Percentiles rank a stretch among this genome's conserved stretches.
Conservation (phyloP, 2,888 invertebrate genomes). For the Pycnomerus fuliginosus region DNA sequence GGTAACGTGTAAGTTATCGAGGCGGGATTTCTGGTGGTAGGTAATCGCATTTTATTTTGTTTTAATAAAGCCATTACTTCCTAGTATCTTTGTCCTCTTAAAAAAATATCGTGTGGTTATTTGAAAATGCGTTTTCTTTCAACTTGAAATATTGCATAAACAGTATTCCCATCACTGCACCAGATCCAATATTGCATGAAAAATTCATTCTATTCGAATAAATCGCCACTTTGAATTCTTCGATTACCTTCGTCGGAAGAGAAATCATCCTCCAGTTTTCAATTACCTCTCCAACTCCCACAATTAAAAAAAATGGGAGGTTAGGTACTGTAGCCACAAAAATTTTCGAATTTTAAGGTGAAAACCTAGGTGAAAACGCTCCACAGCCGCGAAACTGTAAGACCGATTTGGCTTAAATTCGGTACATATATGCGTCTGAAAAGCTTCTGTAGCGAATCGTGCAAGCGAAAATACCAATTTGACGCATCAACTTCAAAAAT, state of each 20-base stretch:
- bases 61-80: slow-evolving; percentile 1
- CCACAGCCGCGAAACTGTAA: too few species aligned
- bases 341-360: too few species aligned
- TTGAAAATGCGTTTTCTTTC: not conserved
- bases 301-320: too few species aligned
- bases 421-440: too few species aligned
- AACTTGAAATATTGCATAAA: slow-evolving; percentile 5
- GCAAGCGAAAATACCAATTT: too few species aligned
- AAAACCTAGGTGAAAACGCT: too few species aligned
- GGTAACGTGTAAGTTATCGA: not conserved
- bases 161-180: not conserved
- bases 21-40: not conserved
- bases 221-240: slow-evolving; percentile 3
- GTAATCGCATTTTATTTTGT: slow-evolving; percentile 2
- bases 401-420: too few species aligned
- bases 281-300: too few species aligned
- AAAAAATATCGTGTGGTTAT: not conserved
- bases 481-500: too few species aligned
- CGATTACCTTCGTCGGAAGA: not conserved
- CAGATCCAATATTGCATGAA: slow-evolving; percentile 4
- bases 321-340: too few species aligned
- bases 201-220: slow-evolving; percentile 8
- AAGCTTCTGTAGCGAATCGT: too few species aligned
- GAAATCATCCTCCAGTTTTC: not conserved
- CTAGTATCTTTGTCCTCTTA: not conserved